Percentiles rank a stretch among this genome's conserved stretches.
Evolutionary conservation across 2,113 vertebrate species (phyloP).

Genomic region (Ptyas mucosa): DNA sequence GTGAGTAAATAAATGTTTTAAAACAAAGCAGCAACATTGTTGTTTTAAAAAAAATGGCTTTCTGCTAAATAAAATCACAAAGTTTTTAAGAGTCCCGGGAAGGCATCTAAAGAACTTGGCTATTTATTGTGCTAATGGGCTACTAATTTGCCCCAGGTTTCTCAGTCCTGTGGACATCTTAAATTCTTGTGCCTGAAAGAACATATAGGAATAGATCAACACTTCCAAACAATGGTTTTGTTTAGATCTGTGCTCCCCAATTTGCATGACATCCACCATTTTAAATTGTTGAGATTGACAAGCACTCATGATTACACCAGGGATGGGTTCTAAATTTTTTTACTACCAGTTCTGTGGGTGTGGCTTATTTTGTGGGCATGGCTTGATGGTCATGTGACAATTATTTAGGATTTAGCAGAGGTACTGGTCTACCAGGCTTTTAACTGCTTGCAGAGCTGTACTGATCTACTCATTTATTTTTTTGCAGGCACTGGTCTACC

Average conservation of each 20-base stretch:
- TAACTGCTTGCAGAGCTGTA: too few species aligned
- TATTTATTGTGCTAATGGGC: background rate
- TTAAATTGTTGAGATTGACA: background rate
- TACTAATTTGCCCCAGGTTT: background rate
- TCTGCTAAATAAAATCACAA: background rate
- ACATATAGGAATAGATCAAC: background rate
- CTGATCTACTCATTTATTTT: too few species aligned
- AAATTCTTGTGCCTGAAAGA: background rate
- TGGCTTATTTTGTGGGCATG: too few species aligned
- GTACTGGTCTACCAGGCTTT: too few species aligned
- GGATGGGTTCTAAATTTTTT: too few species aligned
- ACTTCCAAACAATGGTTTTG: background rate
- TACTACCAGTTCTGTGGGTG: too few species aligned
- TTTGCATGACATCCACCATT: background rate
- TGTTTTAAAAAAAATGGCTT: background rate
- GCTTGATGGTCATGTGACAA: too few species aligned
- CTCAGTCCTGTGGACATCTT: background rate
- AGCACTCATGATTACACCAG: background rate
- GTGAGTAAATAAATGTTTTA: background rate
- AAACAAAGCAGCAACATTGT: background rate
- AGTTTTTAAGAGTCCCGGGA: background rate
- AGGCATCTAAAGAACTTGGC: background rate
- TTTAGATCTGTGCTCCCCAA: background rate
- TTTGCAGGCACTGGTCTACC: too few species aligned
- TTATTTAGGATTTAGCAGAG: too few species aligned